phyloP scores from a whole-genome alignment of 1,140 invertebrate genomes.

The Zaprionus lachaisei region DNA sequence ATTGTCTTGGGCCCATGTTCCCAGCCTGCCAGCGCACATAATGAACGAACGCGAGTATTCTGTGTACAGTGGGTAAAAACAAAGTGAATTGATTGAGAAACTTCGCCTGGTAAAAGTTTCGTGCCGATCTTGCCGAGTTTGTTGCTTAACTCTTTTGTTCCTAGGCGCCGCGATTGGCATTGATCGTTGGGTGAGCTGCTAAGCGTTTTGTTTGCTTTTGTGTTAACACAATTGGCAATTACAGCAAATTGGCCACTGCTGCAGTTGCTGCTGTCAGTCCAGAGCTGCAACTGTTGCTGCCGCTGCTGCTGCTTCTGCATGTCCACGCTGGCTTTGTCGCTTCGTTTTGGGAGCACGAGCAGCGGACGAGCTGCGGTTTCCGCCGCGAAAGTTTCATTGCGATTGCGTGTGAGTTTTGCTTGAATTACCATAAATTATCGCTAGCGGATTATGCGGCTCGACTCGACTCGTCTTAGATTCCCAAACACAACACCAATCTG shows the following conservation, averaged over 20 bases:
- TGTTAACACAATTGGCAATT: slow-evolving; percentile 79
- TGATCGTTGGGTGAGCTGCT: slow-evolving; percentile 56
- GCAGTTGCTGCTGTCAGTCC: slow-evolving; percentile 2
- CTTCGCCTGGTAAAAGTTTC: slow-evolving; percentile 62
- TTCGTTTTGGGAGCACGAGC: slow-evolving; percentile 54
- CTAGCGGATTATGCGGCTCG: slow-evolving; percentile 60
- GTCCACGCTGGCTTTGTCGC: slow-evolving; percentile 9
- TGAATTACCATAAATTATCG: slow-evolving; percentile 76
- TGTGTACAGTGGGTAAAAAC: slow-evolving; percentile 55
- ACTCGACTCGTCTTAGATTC: slow-evolving; percentile 14
- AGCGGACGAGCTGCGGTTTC: slow-evolving; percentile 48
- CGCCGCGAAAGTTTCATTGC: slow-evolving; percentile 54
- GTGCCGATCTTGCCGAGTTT: slow-evolving; percentile 57
- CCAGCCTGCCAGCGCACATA: slow-evolving; percentile 55
- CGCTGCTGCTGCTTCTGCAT: slow-evolving; percentile 37
- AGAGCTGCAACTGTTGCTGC: slow-evolving; percentile 10
- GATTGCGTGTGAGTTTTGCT: slow-evolving; percentile 66
- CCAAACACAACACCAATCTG: slow-evolving; percentile 20
- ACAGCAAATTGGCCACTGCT: slow-evolving; percentile 60
- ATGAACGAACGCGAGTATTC: slow-evolving; percentile 55
- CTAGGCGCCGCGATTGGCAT: slow-evolving; percentile 58
- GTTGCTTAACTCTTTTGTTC: slow-evolving; percentile 47
- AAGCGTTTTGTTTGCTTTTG: slow-evolving; percentile 68
- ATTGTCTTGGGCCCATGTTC: slow-evolving; percentile 60
- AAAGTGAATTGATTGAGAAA: slow-evolving; percentile 59